Evolutionary conservation across 2,113 vertebrate species (phyloP), one percentile per base, ranked within the genome.

Genomic region (Grammomys dolichurus): DNA sequence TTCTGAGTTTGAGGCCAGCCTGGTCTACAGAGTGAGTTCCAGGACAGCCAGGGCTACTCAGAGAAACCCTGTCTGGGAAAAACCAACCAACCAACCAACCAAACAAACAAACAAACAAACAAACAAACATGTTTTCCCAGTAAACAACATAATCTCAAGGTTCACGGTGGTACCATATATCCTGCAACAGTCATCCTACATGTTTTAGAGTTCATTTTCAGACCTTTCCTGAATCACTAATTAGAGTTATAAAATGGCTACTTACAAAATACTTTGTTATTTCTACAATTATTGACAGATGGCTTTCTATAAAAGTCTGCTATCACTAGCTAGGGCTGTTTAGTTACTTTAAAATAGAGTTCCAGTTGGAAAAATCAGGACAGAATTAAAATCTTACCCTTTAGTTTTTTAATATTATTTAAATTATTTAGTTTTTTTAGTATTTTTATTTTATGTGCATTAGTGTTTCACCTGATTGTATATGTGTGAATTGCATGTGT

Each of bases 191-290:
- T 31, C 28, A 67, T 73, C 54, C 3, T 67, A 43, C 43, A 2
- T 77, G 33, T 40, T 48, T 88, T 87, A 70, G 60, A 14, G 24
- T 93, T 14, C n/a, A 46, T 84, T 63, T 95, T 81, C 17, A 81
- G 12, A n/a, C n/a, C n/a, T 65, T 87, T 54, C 75, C 54, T 84
- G n/a, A 75, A 84, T 87, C 67, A 89, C 16, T 89, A 76, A 84
- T 87, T 92, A 77, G 84, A 20, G 24, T 77, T 96, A 33, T 84
- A 46, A 82, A 86, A 31, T 89, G 80, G 20, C 84, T 80, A 9
- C 20, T 80, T 80, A 56, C 9, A 56, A 78, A 51, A 12, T 80
- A 36, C 11, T 80, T 51, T 56, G 19, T 78, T 78, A 54, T 80
- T 80, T 80, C 9, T 80, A 54, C 14, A 54, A 36, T 36, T 80